phyloP scores from a whole-genome alignment of 2,888 invertebrate genomes.

The Macrosoma leucophasiata region DNA sequence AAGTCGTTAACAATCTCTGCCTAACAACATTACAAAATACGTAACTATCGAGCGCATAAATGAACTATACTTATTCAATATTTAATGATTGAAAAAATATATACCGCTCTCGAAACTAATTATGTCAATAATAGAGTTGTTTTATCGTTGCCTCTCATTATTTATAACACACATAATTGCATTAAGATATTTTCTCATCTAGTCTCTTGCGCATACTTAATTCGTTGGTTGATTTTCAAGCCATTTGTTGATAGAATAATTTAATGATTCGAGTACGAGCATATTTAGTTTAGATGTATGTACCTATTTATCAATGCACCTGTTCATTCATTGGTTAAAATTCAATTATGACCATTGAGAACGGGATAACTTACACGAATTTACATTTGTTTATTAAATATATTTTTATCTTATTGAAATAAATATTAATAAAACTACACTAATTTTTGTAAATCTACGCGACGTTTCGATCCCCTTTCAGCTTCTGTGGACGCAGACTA shows the following conservation, averaged over 20 bases:
- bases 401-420: too few species aligned
- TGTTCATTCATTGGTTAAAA: too few species aligned
- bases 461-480: too few species aligned
- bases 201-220: constrained; percentile 25
- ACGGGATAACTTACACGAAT: too few species aligned
- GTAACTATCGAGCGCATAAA: constrained; percentile 30
- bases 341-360: too few species aligned
- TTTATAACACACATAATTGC: constrained; percentile 44
- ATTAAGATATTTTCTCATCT: constrained; percentile 50
- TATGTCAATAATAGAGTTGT: constrained; percentile 59
- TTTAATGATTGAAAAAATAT: constrained; percentile 41
- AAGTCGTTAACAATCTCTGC: too few species aligned
- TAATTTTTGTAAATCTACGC: background rate
- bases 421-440: background rate
- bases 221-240: constrained; percentile 33
- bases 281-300: too few species aligned
- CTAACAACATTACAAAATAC: constrained; percentile 37
- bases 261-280: too few species aligned
- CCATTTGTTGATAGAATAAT: too few species aligned
- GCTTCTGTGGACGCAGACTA: too few species aligned
- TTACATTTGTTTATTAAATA: too few species aligned
- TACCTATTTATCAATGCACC: too few species aligned
- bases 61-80: constrained; percentile 30
- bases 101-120: constrained; percentile 44
- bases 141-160: constrained; percentile 44